A percentile compares a stretch with the other conserved stretches of the same genome.
Evolutionary conservation across 1,140 invertebrate species (phyloP).

Genomic region (Papilio xuthus): DNA sequence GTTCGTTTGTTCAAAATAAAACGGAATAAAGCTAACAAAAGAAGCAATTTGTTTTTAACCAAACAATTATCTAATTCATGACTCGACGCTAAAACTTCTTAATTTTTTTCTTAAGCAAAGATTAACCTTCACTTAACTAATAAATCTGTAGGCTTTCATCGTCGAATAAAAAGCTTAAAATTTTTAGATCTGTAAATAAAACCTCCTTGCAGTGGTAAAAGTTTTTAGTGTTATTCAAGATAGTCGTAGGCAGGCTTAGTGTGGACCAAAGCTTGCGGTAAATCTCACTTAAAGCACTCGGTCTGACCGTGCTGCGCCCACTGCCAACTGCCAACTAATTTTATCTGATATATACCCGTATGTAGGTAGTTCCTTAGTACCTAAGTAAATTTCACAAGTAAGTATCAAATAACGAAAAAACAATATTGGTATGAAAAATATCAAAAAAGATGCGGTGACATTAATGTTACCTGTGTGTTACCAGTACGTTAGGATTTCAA

Average conservation of each 20-base stretch:
- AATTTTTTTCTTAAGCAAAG: not conserved
- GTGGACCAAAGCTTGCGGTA: not conserved
- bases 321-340: too few relatives aligned
- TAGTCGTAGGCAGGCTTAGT: not conserved
- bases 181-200: not conserved
- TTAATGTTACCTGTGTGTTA: too few relatives aligned
- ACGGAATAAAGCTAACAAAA: too few relatives aligned
- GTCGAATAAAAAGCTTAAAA: not conserved
- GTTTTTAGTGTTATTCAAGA: not conserved
- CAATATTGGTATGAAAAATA: too few relatives aligned
- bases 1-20: too few relatives aligned
- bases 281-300: constrained; percentile 2
- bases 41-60: too few relatives aligned
- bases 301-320: not conserved
- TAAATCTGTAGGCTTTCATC: not conserved
- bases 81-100: not conserved
- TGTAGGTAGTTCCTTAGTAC: too few relatives aligned
- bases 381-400: too few relatives aligned
- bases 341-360: too few relatives aligned
- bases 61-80: not conserved
- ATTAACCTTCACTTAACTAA: constrained; percentile 3
- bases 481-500: too few relatives aligned
- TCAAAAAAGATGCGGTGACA: too few relatives aligned
- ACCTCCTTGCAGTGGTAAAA: not conserved
- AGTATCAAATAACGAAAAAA: too few relatives aligned